Conservation (phyloP, 2,113 vertebrate genomes). For the Phylloscopus trochiloides region DNA sequence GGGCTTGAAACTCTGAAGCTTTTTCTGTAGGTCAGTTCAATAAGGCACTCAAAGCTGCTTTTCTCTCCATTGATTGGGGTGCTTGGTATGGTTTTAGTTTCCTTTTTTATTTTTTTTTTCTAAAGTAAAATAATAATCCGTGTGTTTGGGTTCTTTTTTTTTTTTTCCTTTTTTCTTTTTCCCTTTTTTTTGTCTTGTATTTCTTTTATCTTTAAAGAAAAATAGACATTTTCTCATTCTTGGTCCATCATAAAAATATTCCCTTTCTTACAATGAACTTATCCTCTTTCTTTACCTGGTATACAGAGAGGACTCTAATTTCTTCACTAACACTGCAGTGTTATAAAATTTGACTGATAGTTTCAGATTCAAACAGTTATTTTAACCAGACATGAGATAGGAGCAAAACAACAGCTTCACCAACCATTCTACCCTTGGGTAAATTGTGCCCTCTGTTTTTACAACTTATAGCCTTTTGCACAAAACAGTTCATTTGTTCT, state of each 20-base stretch:
- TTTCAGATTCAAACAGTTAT: not conserved
- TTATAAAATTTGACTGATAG: not conserved
- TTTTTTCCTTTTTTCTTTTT: accelerated
- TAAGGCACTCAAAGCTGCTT: slow-evolving; percentile 57
- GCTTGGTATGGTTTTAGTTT: not conserved
- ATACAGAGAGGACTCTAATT: not conserved
- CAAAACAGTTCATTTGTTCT: not conserved
- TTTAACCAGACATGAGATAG: not conserved
- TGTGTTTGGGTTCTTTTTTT: not conserved
- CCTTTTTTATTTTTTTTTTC: not conserved
- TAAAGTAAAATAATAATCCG: not conserved
- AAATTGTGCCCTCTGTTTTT: not conserved
- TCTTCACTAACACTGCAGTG: not conserved
- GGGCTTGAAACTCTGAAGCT: slow-evolving; percentile 49
- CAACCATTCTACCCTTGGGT: accelerated
- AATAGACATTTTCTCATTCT: not conserved
- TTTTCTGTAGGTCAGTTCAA: slow-evolving; percentile 66
- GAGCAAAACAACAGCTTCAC: not conserved
- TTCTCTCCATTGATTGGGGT: slow-evolving; percentile 59
- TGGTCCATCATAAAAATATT: not conserved
- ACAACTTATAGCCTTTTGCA: not conserved
- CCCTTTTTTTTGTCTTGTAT: not conserved
- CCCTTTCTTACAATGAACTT: not conserved
- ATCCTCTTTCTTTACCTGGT: not conserved
- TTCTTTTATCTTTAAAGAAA: not conserved